Evolutionary conservation across 1,140 invertebrate species (phyloP), one percentile per base, ranked within the genome.

Genomic region (Lepidurus couesii): DNA sequence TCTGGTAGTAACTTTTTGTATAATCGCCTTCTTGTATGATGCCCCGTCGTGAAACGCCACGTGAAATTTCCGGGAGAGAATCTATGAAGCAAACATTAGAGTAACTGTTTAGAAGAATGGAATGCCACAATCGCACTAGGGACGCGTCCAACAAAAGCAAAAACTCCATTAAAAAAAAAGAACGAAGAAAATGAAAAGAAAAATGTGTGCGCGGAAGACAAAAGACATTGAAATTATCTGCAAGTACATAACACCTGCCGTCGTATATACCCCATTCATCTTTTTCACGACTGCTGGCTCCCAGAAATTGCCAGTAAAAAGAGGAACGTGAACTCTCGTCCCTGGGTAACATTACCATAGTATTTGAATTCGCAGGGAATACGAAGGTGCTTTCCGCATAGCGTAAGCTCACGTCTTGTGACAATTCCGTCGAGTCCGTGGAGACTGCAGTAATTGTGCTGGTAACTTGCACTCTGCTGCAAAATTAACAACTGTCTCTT

Each of bases 71-170:
- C 53, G 53, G 53, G 16, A 13, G 53, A 65, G 53, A 65, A 65
- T 65, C 53, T 65, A 65, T 65, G 53, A 13, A 65, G 53, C 53
- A 65, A 65, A 65, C 53, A 65, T 65, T 65, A 65, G 8, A 34
- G 34, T 34, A 65, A 65, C 53, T 65, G 53, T 65, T 65, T 21
- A 21, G 9, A 65, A 65, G 53, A 65, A 65, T 65, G 21, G 53
- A 9, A 65, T 65, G 53, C 53, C 53, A 65, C 53, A n/a, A 5
- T 65, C 16, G 53, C 53, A 21, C 53, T 65, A 7, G 21, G 16
- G 53, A 13, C 53, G 16, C 45, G 1, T 11, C 45, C 5, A 34
- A 65, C 7, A 65, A 21, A 0, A 21, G 16, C n/a, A 34, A 34
- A 34, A 34, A 21, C 53, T 21, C 4, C 2, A 0, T 65, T 65